Evolutionary conservation across 2,888 invertebrate genomes (phyloP).

Genomic region (Yponomeuta malinellus): DNA sequence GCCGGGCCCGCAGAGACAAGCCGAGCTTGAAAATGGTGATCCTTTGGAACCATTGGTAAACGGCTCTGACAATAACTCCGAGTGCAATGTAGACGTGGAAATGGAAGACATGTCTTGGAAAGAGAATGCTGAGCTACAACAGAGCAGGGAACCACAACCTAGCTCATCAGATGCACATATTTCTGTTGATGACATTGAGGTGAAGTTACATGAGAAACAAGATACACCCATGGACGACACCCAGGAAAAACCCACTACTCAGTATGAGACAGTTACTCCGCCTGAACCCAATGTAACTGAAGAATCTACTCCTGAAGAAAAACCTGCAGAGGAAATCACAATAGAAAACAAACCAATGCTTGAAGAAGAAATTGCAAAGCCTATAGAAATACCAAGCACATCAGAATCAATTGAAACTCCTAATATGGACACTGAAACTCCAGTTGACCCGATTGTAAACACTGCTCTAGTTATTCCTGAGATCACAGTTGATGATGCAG

Average conservation of each 20-base stretch:
- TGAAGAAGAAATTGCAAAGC: conserved; percentile 28
- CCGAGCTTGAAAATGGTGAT: conserved; percentile 81
- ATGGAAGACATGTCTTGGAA: conserved; percentile 74
- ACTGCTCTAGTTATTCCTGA: conserved; percentile 49
- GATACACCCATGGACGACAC: conserved; percentile 41
- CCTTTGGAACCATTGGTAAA: conserved; percentile 76
- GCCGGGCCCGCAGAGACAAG: conserved; percentile 76
- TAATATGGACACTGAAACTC: conserved; percentile 38
- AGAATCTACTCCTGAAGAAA: conserved; percentile 19
- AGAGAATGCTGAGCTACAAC: conserved; percentile 45
- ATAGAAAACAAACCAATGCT: background rate
- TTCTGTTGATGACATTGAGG: conserved; percentile 59
- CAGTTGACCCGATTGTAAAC: conserved; percentile 22
- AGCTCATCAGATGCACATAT: conserved; percentile 61
- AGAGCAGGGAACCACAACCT: conserved; percentile 53
- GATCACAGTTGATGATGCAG: conserved; percentile 63
- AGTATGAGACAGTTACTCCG: conserved; percentile 53
- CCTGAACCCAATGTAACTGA: conserved; percentile 42
- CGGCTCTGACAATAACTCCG: conserved; percentile 74
- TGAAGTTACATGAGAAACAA: conserved; percentile 64
- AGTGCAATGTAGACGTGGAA: conserved; percentile 72
- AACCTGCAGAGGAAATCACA: conserved; percentile 32
- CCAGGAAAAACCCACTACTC: conserved; percentile 40
- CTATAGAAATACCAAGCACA: conserved; percentile 15
- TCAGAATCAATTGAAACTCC: conserved; percentile 19